phyloP scores from a whole-genome alignment of 2,113 vertebrate species.

The Leptobrachium ailaonicum region DNA sequence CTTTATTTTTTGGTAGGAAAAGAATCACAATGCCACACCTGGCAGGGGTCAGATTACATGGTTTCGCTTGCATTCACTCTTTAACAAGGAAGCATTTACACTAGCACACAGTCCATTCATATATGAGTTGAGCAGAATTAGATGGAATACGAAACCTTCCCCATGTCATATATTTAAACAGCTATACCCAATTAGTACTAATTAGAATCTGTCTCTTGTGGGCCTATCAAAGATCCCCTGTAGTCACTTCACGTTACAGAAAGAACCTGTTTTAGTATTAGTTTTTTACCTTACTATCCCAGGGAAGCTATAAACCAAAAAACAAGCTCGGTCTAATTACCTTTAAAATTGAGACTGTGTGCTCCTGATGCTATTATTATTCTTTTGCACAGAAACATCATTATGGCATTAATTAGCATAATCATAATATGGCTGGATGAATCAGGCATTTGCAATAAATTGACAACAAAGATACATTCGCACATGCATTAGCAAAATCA shows the following conservation, averaged over 20 bases:
- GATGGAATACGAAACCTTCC: not conserved
- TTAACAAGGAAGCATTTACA: not conserved
- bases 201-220: not conserved
- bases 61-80: not conserved
- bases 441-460: not conserved
- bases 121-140: not conserved
- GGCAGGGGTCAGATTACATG: not conserved
- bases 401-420: not conserved
- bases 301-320: not conserved
- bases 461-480: not conserved
- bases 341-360: not conserved
- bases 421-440: not conserved
- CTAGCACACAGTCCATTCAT: not conserved
- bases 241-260: not conserved
- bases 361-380: not conserved
- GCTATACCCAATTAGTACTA: not conserved
- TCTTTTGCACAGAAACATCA: not conserved
- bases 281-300: not conserved
- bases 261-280: not conserved
- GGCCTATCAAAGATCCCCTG: not conserved
- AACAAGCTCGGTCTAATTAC: not conserved
- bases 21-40: not conserved
- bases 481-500: no score
- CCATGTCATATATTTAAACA: not conserved
- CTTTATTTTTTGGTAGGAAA: not conserved